These are phyloP conservation scores for Aleiodes alternator DNA, from an alignment of 2,888 invertebrate species.

Conservation along the genomic window DNA sequence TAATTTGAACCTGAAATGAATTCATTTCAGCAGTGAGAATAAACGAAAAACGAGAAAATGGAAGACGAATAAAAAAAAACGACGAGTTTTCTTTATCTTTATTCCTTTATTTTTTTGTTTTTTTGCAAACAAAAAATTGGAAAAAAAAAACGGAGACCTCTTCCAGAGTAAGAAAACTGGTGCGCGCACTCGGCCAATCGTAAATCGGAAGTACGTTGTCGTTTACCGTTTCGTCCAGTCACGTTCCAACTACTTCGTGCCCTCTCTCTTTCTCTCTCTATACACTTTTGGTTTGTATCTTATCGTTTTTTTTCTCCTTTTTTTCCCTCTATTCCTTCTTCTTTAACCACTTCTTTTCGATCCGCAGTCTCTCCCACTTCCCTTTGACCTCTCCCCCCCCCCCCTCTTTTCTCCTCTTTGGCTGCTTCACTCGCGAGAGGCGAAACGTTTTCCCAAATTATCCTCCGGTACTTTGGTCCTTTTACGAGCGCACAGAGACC, in stretches of 20 bases:
- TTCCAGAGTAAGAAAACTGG: constrained; percentile 20
- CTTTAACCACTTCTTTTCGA: constrained; percentile 23
- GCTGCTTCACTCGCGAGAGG: constrained; percentile 35
- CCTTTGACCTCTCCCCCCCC: not conserved
- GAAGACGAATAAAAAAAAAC: not conserved
- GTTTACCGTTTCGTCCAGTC: constrained; percentile 58
- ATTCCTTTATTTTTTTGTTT: constrained; percentile 40
- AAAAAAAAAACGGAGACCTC: not conserved
- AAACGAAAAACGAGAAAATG: not conserved
- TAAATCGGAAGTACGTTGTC: constrained; percentile 60
- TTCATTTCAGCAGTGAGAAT: not conserved
- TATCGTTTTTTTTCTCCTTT: constrained; percentile 22
- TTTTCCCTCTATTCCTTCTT: constrained; percentile 16
- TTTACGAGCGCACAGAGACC: constrained; percentile 52
- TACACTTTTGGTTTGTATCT: constrained; percentile 34
- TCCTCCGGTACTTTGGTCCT: constrained; percentile 49
- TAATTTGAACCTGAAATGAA: not conserved
- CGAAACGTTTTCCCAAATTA: constrained; percentile 51
- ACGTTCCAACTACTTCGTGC: constrained; percentile 55
- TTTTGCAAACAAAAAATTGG: constrained; percentile 13
- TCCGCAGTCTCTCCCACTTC: constrained; percentile 17
- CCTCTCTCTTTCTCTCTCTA: constrained; percentile 37
- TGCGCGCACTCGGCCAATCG: constrained; percentile 50
- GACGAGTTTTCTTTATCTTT: constrained; percentile 44
- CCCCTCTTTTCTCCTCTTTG: not conserved